phyloP scores from a whole-genome alignment of 1,140 invertebrate genomes.

The Cotesia glomerata region DNA sequence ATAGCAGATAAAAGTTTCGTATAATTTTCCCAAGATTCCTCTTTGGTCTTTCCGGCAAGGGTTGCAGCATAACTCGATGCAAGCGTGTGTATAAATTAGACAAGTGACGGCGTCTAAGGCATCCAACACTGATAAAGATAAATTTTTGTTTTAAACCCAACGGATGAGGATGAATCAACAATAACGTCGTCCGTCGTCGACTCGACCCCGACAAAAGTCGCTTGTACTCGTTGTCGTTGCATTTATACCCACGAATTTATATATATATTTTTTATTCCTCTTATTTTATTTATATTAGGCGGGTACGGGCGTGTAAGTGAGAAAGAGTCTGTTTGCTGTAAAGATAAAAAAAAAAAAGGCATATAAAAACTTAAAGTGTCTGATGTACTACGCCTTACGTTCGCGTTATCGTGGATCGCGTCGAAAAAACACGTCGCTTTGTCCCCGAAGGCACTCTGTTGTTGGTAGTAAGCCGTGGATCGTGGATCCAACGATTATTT shows the following conservation, averaged over 20 bases:
- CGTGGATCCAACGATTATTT: slow-evolving; percentile 24
- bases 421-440: slow-evolving; percentile 22
- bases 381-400: slow-evolving; percentile 1
- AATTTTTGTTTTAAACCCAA: no score
- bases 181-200: slow-evolving; percentile 26
- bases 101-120: no score
- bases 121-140: no score
- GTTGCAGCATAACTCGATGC: no score
- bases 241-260: no score
- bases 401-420: slow-evolving; percentile 24
- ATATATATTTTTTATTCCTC: no score
- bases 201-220: slow-evolving; percentile 36
- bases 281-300: slow-evolving; percentile 9
- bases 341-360: slow-evolving; percentile 5
- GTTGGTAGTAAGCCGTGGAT: not conserved
- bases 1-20: no score
- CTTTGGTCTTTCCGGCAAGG: no score
- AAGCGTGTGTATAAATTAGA: no score
- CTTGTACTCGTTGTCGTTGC: no score
- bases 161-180: no score
- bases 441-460: not conserved
- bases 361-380: not conserved
- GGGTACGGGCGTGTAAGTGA: slow-evolving; percentile 21
- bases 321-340: not conserved
- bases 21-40: no score